A percentile compares a stretch with the other conserved stretches of the same genome.
Conservation (phyloP, 2,888 invertebrate genomes). For the Platynereis dumerilii region DNA sequence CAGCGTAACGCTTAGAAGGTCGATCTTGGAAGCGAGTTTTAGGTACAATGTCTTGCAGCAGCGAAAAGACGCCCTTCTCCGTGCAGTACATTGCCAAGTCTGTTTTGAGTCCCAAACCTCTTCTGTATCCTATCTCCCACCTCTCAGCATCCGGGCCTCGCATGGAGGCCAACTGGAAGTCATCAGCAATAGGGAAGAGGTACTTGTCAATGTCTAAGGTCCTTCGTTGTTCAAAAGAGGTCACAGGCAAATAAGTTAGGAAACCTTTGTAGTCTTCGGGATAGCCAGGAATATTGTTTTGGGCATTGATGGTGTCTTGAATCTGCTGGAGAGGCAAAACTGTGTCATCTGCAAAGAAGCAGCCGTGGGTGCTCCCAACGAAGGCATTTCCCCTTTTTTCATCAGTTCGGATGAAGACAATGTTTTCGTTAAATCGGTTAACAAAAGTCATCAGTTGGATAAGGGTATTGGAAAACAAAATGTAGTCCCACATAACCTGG, state of each 20-base stretch:
- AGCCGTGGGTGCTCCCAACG: background rate
- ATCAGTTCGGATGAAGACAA: background rate
- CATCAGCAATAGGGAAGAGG: background rate
- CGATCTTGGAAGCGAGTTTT: background rate
- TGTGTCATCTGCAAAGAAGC: background rate
- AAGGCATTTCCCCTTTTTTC: background rate
- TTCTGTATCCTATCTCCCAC: background rate
- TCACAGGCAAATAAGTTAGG: background rate
- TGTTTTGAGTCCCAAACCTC: background rate
- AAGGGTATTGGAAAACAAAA: conserved; percentile 1
- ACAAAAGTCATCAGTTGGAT: background rate
- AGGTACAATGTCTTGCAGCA: background rate
- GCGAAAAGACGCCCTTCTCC: background rate
- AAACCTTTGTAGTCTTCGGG: too few species aligned
- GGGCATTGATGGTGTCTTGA: background rate
- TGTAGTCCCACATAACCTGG: background rate
- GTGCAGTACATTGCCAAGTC: background rate
- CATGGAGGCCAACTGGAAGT: background rate
- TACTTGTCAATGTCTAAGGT: background rate
- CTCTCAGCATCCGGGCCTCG: background rate
- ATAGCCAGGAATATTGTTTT: too few species aligned
- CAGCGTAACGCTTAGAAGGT: background rate
- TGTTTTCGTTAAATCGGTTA: background rate
- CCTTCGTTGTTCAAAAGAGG: background rate
- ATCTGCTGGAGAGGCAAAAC: conserved; percentile 4